Conservation (phyloP, 1,140 invertebrate genomes). For the Dendroctonus ponderosae region DNA sequence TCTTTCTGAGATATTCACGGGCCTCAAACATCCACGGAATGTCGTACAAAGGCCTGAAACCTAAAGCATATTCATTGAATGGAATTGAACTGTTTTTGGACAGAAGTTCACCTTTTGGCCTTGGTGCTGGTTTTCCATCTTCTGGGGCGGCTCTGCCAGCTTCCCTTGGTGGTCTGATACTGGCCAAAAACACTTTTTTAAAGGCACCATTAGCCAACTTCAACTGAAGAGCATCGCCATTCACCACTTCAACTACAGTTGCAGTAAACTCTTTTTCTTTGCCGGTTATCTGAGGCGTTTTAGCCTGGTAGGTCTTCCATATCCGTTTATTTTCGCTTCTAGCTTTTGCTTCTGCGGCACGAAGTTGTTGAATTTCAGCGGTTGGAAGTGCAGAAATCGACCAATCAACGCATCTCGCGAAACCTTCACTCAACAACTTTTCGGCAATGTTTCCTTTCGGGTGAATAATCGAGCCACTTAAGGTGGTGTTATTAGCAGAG, state of each 20-base stretch:
- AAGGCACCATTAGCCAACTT: constrained; percentile 73
- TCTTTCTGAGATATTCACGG: constrained; percentile 94
- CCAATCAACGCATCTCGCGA: constrained; percentile 97
- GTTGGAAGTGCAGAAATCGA: constrained; percentile 85
- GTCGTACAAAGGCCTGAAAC: constrained; percentile 89
- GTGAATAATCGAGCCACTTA: constrained; percentile 93
- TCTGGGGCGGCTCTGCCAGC: constrained; percentile 52
- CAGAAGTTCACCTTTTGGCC: constrained; percentile 26
- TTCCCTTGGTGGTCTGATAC: constrained; percentile 88
- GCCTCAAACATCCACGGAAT: constrained; percentile 98
- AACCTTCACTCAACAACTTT: constrained; percentile 72
- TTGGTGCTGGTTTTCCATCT: constrained; percentile 49
- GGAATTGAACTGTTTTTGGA: background rate
- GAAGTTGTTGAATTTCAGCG: constrained; percentile 70
- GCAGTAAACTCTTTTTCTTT: constrained; percentile 85
- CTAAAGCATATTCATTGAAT: constrained; percentile 38
- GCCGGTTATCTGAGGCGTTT: constrained; percentile 63
- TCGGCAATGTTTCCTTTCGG: constrained; percentile 93
- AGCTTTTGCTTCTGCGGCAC: constrained; percentile 80
- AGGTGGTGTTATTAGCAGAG: constrained; percentile 89
- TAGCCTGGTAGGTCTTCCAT: constrained; percentile 65
- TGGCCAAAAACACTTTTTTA: constrained; percentile 95
- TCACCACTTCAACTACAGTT: constrained; percentile 89
- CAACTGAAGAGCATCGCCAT: constrained; percentile 88
- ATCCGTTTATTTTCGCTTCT: constrained; percentile 63